These are phyloP conservation scores for Diadromus collaris DNA, from an alignment of 2,888 invertebrate species.

Conservation along the genomic window DNA sequence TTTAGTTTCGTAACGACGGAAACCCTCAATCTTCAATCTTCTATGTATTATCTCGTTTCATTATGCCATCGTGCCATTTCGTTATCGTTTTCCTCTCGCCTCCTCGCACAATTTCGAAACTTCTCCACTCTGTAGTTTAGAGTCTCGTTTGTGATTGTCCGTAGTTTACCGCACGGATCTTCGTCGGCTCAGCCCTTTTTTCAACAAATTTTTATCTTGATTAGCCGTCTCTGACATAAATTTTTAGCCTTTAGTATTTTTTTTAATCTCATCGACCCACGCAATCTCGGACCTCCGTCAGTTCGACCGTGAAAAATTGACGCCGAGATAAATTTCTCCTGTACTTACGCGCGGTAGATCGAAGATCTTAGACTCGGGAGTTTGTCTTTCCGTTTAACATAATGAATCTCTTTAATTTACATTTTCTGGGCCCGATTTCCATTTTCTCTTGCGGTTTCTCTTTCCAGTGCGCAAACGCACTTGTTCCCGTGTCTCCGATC, in stretches of 20 bases:
- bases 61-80: constrained; percentile 60
- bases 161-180: background rate
- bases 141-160: background rate
- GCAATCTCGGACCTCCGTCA: constrained; percentile 1
- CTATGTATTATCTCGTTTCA: constrained; percentile 63
- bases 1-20: constrained; percentile 57
- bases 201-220: background rate
- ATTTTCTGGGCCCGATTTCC: constrained; percentile 55
- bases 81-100: constrained; percentile 51
- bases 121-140: constrained; percentile 1
- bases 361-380: constrained; percentile 28
- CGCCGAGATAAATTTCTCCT: constrained; percentile 1
- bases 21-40: constrained; percentile 53
- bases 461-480: background rate
- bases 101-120: background rate
- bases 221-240: background rate
- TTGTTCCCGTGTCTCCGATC: background rate
- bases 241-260: background rate
- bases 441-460: constrained; percentile 12
- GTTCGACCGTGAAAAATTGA: constrained; percentile 24
- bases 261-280: constrained; percentile 9
- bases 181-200: background rate
- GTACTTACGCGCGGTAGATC: constrained; percentile 2
- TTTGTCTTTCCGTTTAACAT: constrained; percentile 47
- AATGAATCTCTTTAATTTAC: constrained; percentile 63